Base-by-base conservation (phyloP, 2,888 invertebrate species). In the Sicus ferrugineus region DNA sequence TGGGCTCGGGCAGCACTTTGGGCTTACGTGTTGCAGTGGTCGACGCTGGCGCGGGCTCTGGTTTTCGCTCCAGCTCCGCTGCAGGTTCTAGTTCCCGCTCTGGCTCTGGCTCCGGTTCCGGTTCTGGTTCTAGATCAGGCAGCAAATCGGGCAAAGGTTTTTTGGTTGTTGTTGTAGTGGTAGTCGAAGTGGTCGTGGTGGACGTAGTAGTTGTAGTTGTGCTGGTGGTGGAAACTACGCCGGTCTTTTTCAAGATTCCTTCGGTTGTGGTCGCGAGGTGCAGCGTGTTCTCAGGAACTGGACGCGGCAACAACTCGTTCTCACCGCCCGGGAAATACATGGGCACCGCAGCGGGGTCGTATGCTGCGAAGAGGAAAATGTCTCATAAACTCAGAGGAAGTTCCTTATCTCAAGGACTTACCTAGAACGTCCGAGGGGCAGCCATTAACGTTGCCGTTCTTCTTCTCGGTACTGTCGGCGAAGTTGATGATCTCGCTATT, bases 401-500 rank as follows among this genome's bases (percentile, higher is more conserved):
- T 5, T n/a, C n/a, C 2, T 30, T 58, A 9, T 7, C 7, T 42
- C 19, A n/a, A 14, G 1, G 11, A 21, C 76, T 73, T 71, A 82
- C 79, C 80, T 42, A 84, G 77, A 14, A 83, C 79, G 73, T 84
- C 82, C 19, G 77, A 75, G 0, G 88, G 85, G 78, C 91, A 91
- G 71, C 87, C 89, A 50, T 90, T 90, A 9, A 92, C 83, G 61
- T 88, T 86, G 58, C 89, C 90, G 62, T 88, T 86, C 38, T 86
- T 86, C 73, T 87, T 87, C 73, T 91, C 89, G 0, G 88, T 88
- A 1, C 90, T 87, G 74, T 90, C 89, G 0, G 92, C 93, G 83
- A 94, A 93, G 81, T 94, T 93, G 61, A 94, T 87, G 63, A 91
- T 90, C 69, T 89, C 88, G 1, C 93, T 93, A 81, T 97, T 96